Percentiles rank a stretch among this genome's conserved stretches.
These are phyloP conservation scores for Notolepis coatsorum DNA, from an alignment of 2,797 vertebrate genomes.

Conservation along the genomic window DNA sequence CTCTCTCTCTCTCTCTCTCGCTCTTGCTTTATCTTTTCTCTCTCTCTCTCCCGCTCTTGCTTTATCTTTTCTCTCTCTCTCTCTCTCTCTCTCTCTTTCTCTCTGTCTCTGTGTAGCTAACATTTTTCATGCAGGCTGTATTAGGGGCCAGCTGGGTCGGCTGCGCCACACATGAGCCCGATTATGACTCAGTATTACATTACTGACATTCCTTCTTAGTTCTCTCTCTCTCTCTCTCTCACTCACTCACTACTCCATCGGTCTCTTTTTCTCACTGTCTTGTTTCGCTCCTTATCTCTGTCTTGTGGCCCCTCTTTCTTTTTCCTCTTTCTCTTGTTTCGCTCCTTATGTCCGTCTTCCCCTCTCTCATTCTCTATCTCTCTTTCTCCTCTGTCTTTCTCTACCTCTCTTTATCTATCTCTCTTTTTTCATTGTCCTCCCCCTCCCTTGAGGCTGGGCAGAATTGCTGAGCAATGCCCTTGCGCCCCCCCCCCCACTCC, in stretches of 20 bases:
- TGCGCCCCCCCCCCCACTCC: constrained; percentile 1
- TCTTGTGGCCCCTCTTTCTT: background rate
- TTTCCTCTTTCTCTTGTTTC: background rate
- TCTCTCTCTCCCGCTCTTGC: background rate
- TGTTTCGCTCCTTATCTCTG: background rate
- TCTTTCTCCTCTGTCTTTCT: background rate
- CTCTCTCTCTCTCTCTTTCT: background rate
- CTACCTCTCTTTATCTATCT: background rate
- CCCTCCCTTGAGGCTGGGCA: constrained; percentile 21
- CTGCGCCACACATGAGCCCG: constrained; percentile 75
- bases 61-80: background rate
- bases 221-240: constrained; percentile 40
- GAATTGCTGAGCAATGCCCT: constrained; percentile 71
- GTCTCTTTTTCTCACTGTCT: background rate
- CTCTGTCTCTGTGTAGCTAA: no score
- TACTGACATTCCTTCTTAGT: constrained; percentile 77
- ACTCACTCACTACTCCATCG: constrained; percentile 5
- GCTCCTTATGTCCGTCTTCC: background rate
- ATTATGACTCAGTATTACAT: constrained; percentile 81
- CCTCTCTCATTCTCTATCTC: background rate
- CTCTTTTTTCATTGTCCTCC: background rate
- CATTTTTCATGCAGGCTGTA: constrained; percentile 67
- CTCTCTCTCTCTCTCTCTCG: no score
- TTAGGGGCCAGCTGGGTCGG: constrained; percentile 74
- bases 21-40: no score